These are phyloP conservation scores for Chloropsis hardwickii DNA, from an alignment of 2,113 vertebrate species.

Conservation along the genomic window DNA sequence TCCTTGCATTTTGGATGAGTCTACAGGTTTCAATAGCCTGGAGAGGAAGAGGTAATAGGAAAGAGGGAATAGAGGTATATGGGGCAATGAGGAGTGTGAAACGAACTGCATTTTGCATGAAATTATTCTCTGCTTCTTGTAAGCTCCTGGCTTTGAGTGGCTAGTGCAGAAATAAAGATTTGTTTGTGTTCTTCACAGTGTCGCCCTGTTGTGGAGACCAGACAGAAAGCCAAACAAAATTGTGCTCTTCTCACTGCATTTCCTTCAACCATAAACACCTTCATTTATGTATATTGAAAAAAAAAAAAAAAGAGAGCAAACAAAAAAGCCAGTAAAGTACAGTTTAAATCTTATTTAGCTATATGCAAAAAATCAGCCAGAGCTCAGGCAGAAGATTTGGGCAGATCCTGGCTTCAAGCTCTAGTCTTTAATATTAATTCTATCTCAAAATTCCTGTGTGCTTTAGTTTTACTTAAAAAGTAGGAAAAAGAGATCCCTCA, in stretches of 20 bases:
- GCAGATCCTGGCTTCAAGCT: neutral
- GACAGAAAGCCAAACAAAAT: conserved; percentile 40
- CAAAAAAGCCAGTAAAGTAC: neutral
- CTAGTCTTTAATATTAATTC: neutral
- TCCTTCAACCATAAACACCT: conserved; percentile 53
- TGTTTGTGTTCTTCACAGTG: conserved; percentile 48
- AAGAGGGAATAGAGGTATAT: neutral
- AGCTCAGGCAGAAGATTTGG: neutral
- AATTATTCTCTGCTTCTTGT: conserved; percentile 17
- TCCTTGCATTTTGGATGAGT: conserved; percentile 12
- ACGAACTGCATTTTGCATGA: conserved; percentile 2
- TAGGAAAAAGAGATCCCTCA: neutral
- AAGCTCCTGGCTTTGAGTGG: conserved; percentile 16
- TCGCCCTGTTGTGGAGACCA: conserved; percentile 31
- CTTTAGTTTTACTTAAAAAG: neutral
- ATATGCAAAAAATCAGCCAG: neutral
- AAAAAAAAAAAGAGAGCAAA: neutral
- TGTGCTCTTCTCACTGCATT: conserved; percentile 40
- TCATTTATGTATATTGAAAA: neutral
- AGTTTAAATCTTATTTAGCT: neutral
- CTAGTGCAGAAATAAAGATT: conserved; percentile 55
- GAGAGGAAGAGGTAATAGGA: neutral
- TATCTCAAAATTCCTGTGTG: neutral
- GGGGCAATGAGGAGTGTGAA: neutral
- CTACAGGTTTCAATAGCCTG: conserved; percentile 8